Evolutionary conservation across 2,888 invertebrate species (phyloP).

Genomic region (Oscheius sp.): DNA sequence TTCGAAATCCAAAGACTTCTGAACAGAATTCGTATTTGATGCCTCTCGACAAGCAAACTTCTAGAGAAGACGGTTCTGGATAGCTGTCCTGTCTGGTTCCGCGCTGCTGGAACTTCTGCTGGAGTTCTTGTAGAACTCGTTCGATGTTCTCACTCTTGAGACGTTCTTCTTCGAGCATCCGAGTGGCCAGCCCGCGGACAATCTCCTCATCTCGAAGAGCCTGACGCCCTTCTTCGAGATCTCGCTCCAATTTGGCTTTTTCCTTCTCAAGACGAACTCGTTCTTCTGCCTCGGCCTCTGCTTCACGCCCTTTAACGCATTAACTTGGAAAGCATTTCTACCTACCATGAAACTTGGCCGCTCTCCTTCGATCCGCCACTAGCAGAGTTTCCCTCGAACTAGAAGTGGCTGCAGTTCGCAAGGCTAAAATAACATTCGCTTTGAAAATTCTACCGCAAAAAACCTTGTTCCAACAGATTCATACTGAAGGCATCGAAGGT

Average conservation of each 20-base stretch:
- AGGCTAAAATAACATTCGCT: conserved; percentile 17
- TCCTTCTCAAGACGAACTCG: conserved; percentile 45
- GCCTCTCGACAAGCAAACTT: background rate
- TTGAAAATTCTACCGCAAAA: background rate
- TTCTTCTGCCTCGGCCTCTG: conserved; percentile 33
- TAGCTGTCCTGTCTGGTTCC: background rate
- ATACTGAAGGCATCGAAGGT: conserved; percentile 16
- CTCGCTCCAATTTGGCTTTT: conserved; percentile 41
- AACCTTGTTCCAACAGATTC: conserved; percentile 28
- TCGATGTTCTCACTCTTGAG: conserved; percentile 60
- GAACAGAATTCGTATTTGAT: background rate
- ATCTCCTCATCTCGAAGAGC: conserved; percentile 63
- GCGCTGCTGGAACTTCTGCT: conserved; percentile 49
- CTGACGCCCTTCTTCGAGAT: conserved; percentile 56
- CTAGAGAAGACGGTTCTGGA: background rate
- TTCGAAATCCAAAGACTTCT: conserved; percentile 28
- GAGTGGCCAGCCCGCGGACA: conserved; percentile 60
- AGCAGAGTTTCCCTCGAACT: conserved; percentile 7
- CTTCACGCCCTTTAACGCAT: conserved; percentile 36
- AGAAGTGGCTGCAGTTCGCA: background rate
- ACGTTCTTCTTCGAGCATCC: conserved; percentile 63
- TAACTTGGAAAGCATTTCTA: background rate
- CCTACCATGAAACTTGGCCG: conserved; percentile 28
- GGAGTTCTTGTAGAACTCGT: conserved; percentile 54
- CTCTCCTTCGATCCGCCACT: conserved; percentile 20